Evolutionary conservation across 1,140 invertebrate species (phyloP).

Genomic region (Lordiphosa collinella): DNA sequence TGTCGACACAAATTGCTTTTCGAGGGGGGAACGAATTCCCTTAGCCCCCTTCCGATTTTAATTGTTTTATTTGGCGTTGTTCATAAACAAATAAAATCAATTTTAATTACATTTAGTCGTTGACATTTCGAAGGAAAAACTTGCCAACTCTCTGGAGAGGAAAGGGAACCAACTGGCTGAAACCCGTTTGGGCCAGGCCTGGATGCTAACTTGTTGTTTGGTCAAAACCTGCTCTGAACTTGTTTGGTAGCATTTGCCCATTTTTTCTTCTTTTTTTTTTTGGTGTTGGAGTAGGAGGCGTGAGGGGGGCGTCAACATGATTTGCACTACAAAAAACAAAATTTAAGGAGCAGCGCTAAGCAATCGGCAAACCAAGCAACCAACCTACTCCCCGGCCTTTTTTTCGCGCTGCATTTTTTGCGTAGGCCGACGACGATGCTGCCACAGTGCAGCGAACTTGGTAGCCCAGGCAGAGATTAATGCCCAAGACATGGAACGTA

Average conservation of each 20-base stretch:
- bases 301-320: slow-evolving; percentile 63
- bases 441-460: slow-evolving; percentile 57
- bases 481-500: background rate
- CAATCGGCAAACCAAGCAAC: background rate
- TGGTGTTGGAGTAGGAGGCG: slow-evolving; percentile 3
- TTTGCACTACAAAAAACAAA: slow-evolving; percentile 74
- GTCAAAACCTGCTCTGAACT: slow-evolving; percentile 63
- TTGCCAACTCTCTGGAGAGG: slow-evolving; percentile 5
- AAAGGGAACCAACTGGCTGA: background rate
- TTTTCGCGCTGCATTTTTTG: slow-evolving; percentile 75
- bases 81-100: slow-evolving; percentile 56
- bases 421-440: slow-evolving; percentile 41
- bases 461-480: slow-evolving; percentile 43
- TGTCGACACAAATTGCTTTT: slow-evolving; percentile 22
- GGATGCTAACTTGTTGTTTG: slow-evolving; percentile 56
- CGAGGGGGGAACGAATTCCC: background rate
- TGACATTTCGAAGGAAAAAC: slow-evolving; percentile 46
- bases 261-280: too few species aligned
- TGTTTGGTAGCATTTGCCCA: slow-evolving; percentile 66
- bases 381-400: slow-evolving; percentile 40
- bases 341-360: slow-evolving; percentile 61
- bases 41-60: slow-evolving; percentile 36
- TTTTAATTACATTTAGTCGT: slow-evolving; percentile 67
- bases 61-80: slow-evolving; percentile 59
- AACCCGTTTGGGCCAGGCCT: slow-evolving; percentile 12